Base-by-base conservation (phyloP, 2,888 invertebrate genomes). In the Trypoxylon attenuatum region DNA sequence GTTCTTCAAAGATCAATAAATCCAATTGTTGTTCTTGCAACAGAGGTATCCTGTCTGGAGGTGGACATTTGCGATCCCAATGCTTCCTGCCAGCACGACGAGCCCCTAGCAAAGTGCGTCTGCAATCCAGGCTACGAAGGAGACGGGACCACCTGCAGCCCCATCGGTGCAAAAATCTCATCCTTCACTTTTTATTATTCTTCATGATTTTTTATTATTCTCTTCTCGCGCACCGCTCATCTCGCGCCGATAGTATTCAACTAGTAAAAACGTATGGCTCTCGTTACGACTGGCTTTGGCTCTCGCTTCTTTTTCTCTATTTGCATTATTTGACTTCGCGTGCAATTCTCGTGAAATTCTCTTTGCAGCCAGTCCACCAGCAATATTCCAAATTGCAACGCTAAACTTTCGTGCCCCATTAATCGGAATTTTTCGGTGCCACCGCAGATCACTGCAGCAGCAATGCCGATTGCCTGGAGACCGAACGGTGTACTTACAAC, bases 81-180 rank as follows among this genome's bases (percentile, higher is more conserved):
- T 80, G 95, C 96, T 21, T 89, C 90, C 43, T 97, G 97, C 85
- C 88, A 90, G 22, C 93, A 91, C 76, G 92, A 94, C 69, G 91
- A 91, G 23, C 71, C 79, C 15, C 88, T 91, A 5, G 91, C 92
- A 43, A 92, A 91, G 61, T 97, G 96, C 85, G 90, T 92, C 60
- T 98, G 98, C 86, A 91, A 92, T 74, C 87, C 90, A 1, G 96
- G 96, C 38, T 97, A 91, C 87, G 90, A 91, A 62, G 97, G 97
- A 52, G 94, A 96, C 84, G 97, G 97, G 10, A 90, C 90, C 71
- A 87, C 86, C n/a, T 97, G 97, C 87, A 88, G 89, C 66, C 89
- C 92, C 18, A 90, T 91, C 79, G 89, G 90, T 90, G 86, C 84
- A 84, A 79, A 62, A 49, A 58, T 56, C 42, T 25, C 42, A 43